Percentiles rank a stretch among this genome's conserved stretches.
These are phyloP conservation scores for Nibea coibor DNA, from an alignment of 2,113 vertebrate genomes.

Conservation along the genomic window DNA sequence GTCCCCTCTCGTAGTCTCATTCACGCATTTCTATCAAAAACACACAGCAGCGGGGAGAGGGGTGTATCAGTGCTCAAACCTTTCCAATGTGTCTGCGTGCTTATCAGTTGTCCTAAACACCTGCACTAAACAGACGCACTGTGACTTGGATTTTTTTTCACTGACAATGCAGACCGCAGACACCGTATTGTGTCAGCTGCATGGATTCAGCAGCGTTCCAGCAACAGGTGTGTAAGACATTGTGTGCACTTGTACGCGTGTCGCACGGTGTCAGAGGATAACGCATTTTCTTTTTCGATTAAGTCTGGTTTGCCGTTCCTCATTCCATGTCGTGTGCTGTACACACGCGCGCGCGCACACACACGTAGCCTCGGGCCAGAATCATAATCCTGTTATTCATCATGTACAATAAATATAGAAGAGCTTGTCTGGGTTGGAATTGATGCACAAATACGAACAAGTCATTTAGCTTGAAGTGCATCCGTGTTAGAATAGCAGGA, in stretches of 20 bases:
- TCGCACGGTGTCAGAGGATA: not conserved
- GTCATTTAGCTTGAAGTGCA: not conserved
- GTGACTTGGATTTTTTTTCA: slow-evolving; percentile 33
- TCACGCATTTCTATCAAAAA: slow-evolving; percentile 16
- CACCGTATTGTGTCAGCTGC: slow-evolving; percentile 21
- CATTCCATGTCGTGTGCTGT: not conserved
- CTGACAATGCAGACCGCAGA: slow-evolving; percentile 44
- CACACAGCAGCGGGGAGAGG: not conserved
- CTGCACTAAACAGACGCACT: slow-evolving; percentile 27
- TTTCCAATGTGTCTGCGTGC: slow-evolving; percentile 34
- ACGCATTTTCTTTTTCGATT: not conserved
- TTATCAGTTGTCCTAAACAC: slow-evolving; percentile 57
- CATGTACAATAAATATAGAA: not conserved
- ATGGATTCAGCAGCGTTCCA: slow-evolving; percentile 17
- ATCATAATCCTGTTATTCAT: slow-evolving; percentile 32
- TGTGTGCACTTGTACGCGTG: not conserved
- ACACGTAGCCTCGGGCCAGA: slow-evolving; percentile 38
- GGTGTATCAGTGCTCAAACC: slow-evolving; percentile 12
- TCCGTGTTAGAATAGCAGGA: slow-evolving; percentile 6
- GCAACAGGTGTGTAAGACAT: slow-evolving; percentile 18
- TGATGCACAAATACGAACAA: not conserved
- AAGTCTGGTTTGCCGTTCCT: slow-evolving; percentile 1
- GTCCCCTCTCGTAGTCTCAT: not conserved
- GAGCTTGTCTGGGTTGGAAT: slow-evolving; percentile 19
- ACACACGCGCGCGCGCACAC: slow-evolving; percentile 9